Base-by-base conservation (phyloP, 1,140 invertebrate species). In the Cataglyphis hispanica region DNA sequence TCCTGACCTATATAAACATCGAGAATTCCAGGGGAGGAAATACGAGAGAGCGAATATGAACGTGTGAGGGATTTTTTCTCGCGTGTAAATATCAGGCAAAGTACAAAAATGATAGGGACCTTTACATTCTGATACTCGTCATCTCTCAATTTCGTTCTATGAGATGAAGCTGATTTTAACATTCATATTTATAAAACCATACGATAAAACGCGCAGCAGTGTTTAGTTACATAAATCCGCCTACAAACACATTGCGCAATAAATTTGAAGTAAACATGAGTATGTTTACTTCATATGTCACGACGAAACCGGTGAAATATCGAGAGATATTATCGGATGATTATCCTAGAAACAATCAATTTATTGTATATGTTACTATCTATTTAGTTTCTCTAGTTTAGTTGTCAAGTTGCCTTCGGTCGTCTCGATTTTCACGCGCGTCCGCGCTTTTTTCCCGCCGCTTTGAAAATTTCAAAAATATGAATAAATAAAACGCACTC, bases 1-100 rank as follows among this genome's bases (percentile, higher is more conserved):
- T 88, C 85, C 88, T 91, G 90, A 92, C 92, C 92, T 87, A 92
- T 88, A 91, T 92, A 89, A 86, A 85, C 89, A 87, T 75, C 50
- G 22, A 78, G 67, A 90, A 90, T 90, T 88, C 86, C 75, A 70
- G 69, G 87, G 85, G 89, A 90, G 63, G 53, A 74, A 69, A 69
- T 8, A 64, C 46, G 56, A 22, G 86, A 22, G 86, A 34, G 10
- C 6, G 16, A 53, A 58, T 10, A 16, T 13, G 46, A 78, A n/a
- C 40, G 58, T 61, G 56, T 61, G 64, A 67, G 56, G 58, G 31
- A 60, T 58, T 34, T 31, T 64, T 64, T 72, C 50, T 60, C 19
- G 2, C 25, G 27, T 34, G 27, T 58, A 60, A 46, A 61, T 40
- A 83, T n/a, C n/a, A 10, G 27, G 46, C 25, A 31, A 74, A 74